These are phyloP conservation scores for Hydrolagus colliei DNA, from an alignment of 2,797 vertebrate genomes.

Conservation along the genomic window DNA sequence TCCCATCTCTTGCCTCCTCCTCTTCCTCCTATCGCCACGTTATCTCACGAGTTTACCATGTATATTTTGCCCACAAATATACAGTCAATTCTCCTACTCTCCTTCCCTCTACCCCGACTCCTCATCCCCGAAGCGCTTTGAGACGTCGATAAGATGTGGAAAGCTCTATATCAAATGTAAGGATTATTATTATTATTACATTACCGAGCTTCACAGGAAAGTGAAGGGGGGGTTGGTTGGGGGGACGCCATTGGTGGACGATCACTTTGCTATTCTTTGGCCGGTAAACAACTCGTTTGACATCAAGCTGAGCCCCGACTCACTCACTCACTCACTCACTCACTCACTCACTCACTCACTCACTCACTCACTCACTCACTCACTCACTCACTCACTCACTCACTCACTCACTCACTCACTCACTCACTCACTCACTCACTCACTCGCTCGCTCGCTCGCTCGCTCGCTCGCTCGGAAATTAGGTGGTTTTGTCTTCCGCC, in stretches of 20 bases:
- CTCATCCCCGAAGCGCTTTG: no score
- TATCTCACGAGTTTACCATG: neutral
- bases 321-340: neutral
- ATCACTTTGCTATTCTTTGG: conserved; percentile 2
- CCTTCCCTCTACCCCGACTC: no score
- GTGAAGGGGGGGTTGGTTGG: neutral
- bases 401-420: neutral
- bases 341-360: conserved; percentile 32
- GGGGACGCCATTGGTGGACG: neutral
- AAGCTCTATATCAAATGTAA: no score
- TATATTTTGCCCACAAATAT: no score
- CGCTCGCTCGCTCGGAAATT: conserved; percentile 61
- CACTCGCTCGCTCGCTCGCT: no score
- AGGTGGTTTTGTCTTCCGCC: conserved; percentile 61
- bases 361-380: conserved; percentile 45
- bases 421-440: neutral
- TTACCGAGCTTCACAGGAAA: neutral
- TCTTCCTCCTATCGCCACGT: neutral
- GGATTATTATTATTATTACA: no score
- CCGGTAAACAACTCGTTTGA: neutral
- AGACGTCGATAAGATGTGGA: no score
- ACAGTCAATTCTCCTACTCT: no score
- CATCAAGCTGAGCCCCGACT: neutral
- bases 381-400: no score
- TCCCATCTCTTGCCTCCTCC: no score